Evolutionary conservation across 2,888 invertebrate genomes (phyloP).

Genomic region (Muschampia plurimacula): DNA sequence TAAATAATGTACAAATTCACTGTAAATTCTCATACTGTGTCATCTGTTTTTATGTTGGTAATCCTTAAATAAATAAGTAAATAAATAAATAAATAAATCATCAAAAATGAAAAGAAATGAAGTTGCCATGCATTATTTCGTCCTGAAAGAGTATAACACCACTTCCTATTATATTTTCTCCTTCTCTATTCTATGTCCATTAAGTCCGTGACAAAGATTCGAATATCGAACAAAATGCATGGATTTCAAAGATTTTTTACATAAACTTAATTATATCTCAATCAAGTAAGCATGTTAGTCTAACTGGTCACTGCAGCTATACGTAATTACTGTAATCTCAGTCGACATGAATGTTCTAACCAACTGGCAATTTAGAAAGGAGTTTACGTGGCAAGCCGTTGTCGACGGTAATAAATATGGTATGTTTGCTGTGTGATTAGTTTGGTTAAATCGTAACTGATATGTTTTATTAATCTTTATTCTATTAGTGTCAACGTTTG

Average conservation of each 20-base stretch:
- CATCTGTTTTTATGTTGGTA: too few species aligned
- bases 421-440: neutral
- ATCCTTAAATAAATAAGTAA: too few species aligned
- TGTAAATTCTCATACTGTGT: too few species aligned
- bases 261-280: neutral
- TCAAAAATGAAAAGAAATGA: too few species aligned
- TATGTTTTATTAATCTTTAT: neutral
- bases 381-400: conserved; percentile 9
- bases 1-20: too few species aligned
- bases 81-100: too few species aligned
- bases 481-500: neutral
- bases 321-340: conserved; percentile 33
- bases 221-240: too few species aligned
- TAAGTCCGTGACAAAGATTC: too few species aligned
- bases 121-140: too few species aligned
- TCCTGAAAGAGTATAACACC: too few species aligned
- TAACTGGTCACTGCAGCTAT: conserved; percentile 12
- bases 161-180: too few species aligned
- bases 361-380: conserved; percentile 37
- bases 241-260: neutral
- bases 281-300: conserved; percentile 11
- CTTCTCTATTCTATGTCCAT: too few species aligned
- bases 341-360: conserved; percentile 24
- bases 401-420: conserved; percentile 25
- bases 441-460: neutral